Base-by-base conservation (phyloP, 1,140 invertebrate genomes). In the Zaprionus vittiger region DNA sequence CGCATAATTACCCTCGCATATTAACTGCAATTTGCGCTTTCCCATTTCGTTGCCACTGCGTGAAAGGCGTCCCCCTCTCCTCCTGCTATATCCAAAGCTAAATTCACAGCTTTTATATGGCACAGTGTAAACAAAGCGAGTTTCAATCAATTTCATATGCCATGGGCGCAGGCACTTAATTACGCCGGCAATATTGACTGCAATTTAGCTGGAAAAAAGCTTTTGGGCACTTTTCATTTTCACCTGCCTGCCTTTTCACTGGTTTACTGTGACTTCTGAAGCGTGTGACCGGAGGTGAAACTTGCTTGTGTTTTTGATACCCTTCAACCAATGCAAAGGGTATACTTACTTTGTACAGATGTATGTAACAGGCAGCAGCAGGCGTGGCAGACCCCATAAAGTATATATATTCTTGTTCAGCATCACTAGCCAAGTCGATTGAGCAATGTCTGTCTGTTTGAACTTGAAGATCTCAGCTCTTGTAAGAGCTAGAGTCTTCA, bases 221-320 rank as follows among this genome's bases (percentile, higher is more conserved):
- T 65, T 78, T 52, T 74, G 41, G 72, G 80, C 61, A 64, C 67
- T 66, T 73, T 86, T 77, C 60, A 56, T 74, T 80, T 66, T 54
- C 49, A 20, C 52, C 47, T 63, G 52, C 37, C 11, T 61, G 38
- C 38, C 38, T 41, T 41, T 6, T 55, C 37, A 17, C 37, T 66
- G 31, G 63, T 62, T 41, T 41, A 55, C 52, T 83, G 74, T 89
- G 73, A 83, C 80, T 89, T 74, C 73, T 87, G 80, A 80, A 89
- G 83, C 83, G 84, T 87, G 81, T 87, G 83, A 89, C 83, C 83
- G 83, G 83, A 87, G 83, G 83, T 89, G 83, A 87, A 87, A 87
- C 83, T 89, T 86, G 41, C 2, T 17, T 41, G 15, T 5, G 2
- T n/a, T 4, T 41, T 41, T 41, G 9, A 31, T 31, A 31, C 28